Evolutionary conservation across 1,140 invertebrate species (phyloP), one percentile per base, ranked within the genome.

Genomic region (Lordiphosa clarofinis): DNA sequence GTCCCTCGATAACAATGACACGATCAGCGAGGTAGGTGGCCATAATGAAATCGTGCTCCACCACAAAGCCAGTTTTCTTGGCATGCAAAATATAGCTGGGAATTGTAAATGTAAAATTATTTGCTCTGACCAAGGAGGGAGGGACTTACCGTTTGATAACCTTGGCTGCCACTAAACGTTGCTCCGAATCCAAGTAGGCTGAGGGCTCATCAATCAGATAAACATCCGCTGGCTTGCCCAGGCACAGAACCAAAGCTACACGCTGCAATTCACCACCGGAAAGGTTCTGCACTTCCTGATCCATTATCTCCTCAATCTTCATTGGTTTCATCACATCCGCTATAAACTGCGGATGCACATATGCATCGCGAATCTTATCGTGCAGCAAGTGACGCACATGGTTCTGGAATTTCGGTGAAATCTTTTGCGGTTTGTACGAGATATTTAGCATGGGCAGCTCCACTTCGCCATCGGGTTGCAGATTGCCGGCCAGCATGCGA

Each of bases 31-130:
- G 91, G 90, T 99, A 99, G 0, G 99, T 99, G 2, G 98, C 98
- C 99, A 99, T 99, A 52, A 99, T 99, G 87, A 99, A 99, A 92
- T 99, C 99, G 93, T 99, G 99, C 92, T 99, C 99, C 0, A 99
- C 99, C 24, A 99, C 95, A 90, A 99, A 99, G 24, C 98, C 99
- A 21, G 98, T 99, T 89, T 99, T 98, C 91, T 99, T 99, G 0
- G 98, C 97, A 87, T 99, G 98, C 36, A 99, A 91, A 90, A 99
- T 99, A 89, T 99, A 99, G 71, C 98, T 98, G 84, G 52, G 90
- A 90, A 73, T 21, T 4, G 1, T 1, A 1, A 12, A 39, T 4
- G 15, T 1, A 35, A 9, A 5, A 6, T 3, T 10, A 8, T 10
- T 40, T 52, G 7, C 4, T 9, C 21, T 58, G 42, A 64, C 21